Conservation (phyloP, 2,888 invertebrate genomes). For the Scelioninae gen. 2 region DNA sequence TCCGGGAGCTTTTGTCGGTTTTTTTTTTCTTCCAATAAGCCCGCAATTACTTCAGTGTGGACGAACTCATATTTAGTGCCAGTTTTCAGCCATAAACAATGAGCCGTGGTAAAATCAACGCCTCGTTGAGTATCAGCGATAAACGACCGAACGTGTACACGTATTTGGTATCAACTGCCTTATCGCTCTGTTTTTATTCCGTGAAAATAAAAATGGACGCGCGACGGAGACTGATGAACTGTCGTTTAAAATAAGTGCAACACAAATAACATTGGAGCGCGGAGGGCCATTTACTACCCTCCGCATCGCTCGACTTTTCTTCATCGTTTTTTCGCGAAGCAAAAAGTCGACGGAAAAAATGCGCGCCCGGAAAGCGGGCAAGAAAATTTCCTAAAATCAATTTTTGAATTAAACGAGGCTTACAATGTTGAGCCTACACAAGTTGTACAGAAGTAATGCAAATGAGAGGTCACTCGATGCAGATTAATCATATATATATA, state of each 20-base stretch:
- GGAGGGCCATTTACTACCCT: slow-evolving; percentile 62
- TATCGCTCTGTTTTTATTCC: slow-evolving; percentile 45
- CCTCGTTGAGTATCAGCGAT: slow-evolving; percentile 17
- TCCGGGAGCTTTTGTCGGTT: not conserved
- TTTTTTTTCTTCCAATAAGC: no score
- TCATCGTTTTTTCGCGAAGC: slow-evolving; percentile 24
- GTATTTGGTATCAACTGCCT: slow-evolving; percentile 39
- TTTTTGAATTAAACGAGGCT: slow-evolving; percentile 10
- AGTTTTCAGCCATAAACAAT: not conserved
- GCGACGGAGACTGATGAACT: slow-evolving; percentile 55
- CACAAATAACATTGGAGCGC: slow-evolving; percentile 46
- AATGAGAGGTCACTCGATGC: not conserved
- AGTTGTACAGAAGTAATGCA: not conserved
- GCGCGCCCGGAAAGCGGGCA: slow-evolving; percentile 1
- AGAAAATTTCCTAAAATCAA: slow-evolving; percentile 33
- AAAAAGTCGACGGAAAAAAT: slow-evolving; percentile 31
- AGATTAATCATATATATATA: no score
- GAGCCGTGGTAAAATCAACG: slow-evolving; percentile 2
- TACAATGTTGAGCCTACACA: not conserved
- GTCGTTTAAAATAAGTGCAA: slow-evolving; percentile 55
- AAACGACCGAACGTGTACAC: slow-evolving; percentile 10
- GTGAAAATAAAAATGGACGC: slow-evolving; percentile 39
- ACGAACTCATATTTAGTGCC: not conserved
- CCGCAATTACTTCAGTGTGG: no score
- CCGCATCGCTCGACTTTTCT: slow-evolving; percentile 37